phyloP scores from a whole-genome alignment of 1,140 invertebrate genomes.

The Drosophila littoralis region DNA sequence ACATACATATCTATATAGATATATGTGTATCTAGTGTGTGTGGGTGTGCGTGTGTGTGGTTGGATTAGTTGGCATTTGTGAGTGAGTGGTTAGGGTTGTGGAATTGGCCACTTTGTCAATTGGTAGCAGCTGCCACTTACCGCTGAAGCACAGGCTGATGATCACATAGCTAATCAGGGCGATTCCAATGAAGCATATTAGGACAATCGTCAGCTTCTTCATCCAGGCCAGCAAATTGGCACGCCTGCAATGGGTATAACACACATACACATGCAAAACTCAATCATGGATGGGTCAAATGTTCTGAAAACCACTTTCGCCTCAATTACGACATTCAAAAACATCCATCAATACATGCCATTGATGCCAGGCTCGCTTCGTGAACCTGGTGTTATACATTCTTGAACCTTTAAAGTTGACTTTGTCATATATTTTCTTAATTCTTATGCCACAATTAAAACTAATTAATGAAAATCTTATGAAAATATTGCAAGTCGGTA shows the following conservation, averaged over 20 bases:
- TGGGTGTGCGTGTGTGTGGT: conserved; percentile 5
- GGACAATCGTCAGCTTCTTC: conserved; percentile 79
- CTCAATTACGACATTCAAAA: conserved; percentile 6
- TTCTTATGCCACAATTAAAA: too few relatives aligned
- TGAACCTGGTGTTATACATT: too few relatives aligned
- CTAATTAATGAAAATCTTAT: too few relatives aligned
- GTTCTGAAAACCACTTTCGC: conserved; percentile 1
- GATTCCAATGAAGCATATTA: conserved; percentile 81
- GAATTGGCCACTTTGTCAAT: conserved; percentile 17
- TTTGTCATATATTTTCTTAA: too few relatives aligned
- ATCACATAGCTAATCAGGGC: conserved; percentile 80
- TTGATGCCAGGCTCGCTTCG: too few relatives aligned
- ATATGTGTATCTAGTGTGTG: conserved; percentile 5
- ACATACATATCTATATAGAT: conserved; percentile 13
- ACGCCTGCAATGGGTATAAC: conserved; percentile 56
- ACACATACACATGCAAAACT: background rate
- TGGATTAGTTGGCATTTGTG: conserved; percentile 56
- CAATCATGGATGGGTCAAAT: background rate
- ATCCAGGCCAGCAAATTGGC: conserved; percentile 81
- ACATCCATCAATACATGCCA: too few relatives aligned
- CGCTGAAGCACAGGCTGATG: conserved; percentile 80
- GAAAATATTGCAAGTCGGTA: too few relatives aligned
- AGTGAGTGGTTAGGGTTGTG: conserved; percentile 69
- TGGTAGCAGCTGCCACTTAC: conserved; percentile 59
- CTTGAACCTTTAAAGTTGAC: too few relatives aligned